phyloP scores from a whole-genome alignment of 2,888 invertebrate species.

The Drosophila mercatorum region DNA sequence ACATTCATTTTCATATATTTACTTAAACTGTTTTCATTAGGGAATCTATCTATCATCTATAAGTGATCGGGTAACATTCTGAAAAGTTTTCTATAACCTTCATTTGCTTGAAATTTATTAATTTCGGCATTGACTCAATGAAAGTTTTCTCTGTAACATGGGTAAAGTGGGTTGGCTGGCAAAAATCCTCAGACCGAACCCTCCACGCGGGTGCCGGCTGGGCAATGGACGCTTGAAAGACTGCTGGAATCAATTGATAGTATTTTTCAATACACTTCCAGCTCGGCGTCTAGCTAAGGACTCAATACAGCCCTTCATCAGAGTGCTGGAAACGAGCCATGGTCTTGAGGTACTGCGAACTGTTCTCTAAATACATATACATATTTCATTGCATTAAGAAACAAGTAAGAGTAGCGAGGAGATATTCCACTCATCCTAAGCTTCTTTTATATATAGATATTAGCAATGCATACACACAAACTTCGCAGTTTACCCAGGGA shows the following conservation, averaged over 20 bases:
- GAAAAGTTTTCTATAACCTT: neutral
- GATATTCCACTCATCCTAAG: too few relatives aligned
- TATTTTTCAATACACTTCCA: neutral
- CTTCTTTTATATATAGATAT: too few relatives aligned
- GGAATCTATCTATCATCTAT: neutral
- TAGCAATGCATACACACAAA: too few relatives aligned
- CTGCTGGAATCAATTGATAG: neutral
- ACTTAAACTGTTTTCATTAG: neutral
- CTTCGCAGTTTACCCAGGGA: too few relatives aligned
- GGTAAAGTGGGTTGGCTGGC: conserved; percentile 50
- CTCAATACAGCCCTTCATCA: conserved; percentile 4
- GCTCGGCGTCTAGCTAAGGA: conserved; percentile 48
- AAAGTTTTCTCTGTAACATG: neutral
- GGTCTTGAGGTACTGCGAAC: conserved; percentile 44
- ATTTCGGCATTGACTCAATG: neutral
- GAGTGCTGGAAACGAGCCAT: conserved; percentile 30
- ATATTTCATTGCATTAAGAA: too few relatives aligned
- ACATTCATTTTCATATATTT: neutral
- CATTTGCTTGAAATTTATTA: neutral
- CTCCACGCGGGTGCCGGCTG: conserved; percentile 61
- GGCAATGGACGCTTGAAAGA: conserved; percentile 40
- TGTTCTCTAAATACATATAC: neutral
- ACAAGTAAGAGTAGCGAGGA: too few relatives aligned
- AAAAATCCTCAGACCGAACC: conserved; percentile 58
- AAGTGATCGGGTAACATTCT: neutral